Percentiles rank a stretch among this genome's conserved stretches.
Conservation (phyloP, 2,113 vertebrate genomes). For the Ceyx melanurus region DNA sequence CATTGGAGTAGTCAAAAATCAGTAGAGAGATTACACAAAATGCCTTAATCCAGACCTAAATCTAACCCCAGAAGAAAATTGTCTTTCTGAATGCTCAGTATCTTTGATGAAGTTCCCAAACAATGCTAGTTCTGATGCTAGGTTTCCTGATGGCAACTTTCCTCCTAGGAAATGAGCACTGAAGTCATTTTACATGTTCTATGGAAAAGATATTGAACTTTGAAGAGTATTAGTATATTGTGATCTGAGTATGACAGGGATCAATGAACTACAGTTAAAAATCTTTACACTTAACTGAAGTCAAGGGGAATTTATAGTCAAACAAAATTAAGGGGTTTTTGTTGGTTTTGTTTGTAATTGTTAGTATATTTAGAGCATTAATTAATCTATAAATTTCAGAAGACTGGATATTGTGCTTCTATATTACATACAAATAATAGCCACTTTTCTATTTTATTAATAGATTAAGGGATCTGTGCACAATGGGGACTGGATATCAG, state of each 20-base stretch:
- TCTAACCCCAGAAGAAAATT: background rate
- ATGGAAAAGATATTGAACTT: background rate
- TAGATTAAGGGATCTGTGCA: background rate
- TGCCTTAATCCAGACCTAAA: background rate
- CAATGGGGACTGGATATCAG: background rate
- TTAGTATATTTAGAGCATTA: background rate
- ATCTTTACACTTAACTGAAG: background rate
- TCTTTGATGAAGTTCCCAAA: background rate
- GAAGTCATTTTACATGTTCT: background rate
- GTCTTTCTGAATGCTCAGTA: background rate
- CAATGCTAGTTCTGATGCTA: background rate
- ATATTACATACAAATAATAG: background rate
- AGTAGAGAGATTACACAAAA: background rate
- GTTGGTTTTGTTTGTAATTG: background rate
- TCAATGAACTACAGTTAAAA: background rate
- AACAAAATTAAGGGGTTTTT: background rate
- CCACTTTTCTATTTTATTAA: background rate
- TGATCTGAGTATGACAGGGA: background rate
- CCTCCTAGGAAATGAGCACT: background rate
- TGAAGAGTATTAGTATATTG: background rate
- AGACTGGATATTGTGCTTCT: background rate
- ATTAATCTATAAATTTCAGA: background rate
- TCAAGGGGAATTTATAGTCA: background rate
- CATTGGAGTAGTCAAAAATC: background rate
- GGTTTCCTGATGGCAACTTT: background rate